Base-by-base conservation (phyloP, 2,888 invertebrate species). In the Erebia ligea region DNA sequence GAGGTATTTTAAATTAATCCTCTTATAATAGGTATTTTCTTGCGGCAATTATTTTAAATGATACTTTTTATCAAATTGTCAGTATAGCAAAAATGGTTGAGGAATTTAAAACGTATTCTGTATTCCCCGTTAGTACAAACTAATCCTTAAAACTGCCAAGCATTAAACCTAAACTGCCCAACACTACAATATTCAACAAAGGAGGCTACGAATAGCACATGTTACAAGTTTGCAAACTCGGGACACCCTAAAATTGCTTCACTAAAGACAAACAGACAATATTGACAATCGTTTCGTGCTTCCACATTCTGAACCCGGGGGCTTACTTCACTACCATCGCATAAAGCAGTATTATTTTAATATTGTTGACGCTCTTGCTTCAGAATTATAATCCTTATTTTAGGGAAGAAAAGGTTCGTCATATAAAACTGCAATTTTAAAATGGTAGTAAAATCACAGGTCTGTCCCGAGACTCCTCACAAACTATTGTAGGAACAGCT, bases 191-290 rank as follows among this genome's bases (percentile, higher is more conserved):
- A 62, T 48, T 48, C 21, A 64, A 52, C 52, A 40, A 19, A 19
- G 45, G 21, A 45, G 62, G 17, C 21, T 52, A 17, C 17, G 34
- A 54, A 64, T 52, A 64, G 54, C 52, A 50, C 64, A 34, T 48
- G 5, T 64, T 52, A 52, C 17, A 40, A 40, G n/a, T 52, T 52
- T 34, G 34, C 64, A 19, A 17, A 64, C 64, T 45, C 17, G 34
- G 17, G 52, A 54, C 21, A 25, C 62, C 25, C 17, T 11, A 6
- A 34, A 52, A 63, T 63, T 63, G 63, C 52, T 52, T 40, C 52
- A 40, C 63, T 34, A 50, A 64, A 64, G 52, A 64, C 52, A 64
- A 52, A 64, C 52, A 64, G 52, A 52, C 64, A 34, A 34, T 54
- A 52, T 17, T 52, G 52, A 52, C 64, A 54, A 64, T 34, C 17